Base-by-base conservation (phyloP, 2,113 vertebrate species). In the Oreamnos americanus region DNA sequence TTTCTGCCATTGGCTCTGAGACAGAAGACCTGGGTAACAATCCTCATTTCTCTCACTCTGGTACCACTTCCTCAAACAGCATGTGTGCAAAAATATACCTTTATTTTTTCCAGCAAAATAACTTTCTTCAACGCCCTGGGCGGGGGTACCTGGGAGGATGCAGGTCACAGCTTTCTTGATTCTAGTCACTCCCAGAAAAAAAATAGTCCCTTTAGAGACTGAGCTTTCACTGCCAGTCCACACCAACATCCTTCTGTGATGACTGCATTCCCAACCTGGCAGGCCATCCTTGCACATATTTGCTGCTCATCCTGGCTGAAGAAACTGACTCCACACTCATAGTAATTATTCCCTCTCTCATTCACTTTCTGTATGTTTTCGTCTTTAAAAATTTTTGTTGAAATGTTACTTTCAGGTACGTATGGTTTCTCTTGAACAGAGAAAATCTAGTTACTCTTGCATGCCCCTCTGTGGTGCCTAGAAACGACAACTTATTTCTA, bases 121-220 rank as follows among this genome's bases (percentile, higher is more conserved):
- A 45, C 53, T 86, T 81, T 79, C 62, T 74, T 53, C 47, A 82
- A 82, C 0, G 30, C 9, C 79, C 17, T 36, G 2, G n/a, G 62
- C 2, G 0, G 30, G 12, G 26, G 26, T 15, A 16, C 15, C 30
- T n/a, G 30, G 14, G 30, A 28, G 7, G 62, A 2, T 62, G 30
- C 7, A 0, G 7, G 64, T 67, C 26, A n/a, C 91, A 88, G 17
- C 25, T 19, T 67, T 82, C 30, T 26, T 71, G 21, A 79, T 85
- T 67, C 26, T 95, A 58, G 21, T 79, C 79, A 25, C 28, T 57
- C 33, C 9, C 39, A 57, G 33, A 57, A 43, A 78, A 64, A 64
- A 43, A 23, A 43, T 2, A 21, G 26, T 57, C 23, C 47, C 15
- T 89, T 74, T 28, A 25, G 23, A 62, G 60, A 26, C 1, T 58